Evolutionary conservation across 2,888 invertebrate species (phyloP).

Genomic region (Agrypnus murinus): DNA sequence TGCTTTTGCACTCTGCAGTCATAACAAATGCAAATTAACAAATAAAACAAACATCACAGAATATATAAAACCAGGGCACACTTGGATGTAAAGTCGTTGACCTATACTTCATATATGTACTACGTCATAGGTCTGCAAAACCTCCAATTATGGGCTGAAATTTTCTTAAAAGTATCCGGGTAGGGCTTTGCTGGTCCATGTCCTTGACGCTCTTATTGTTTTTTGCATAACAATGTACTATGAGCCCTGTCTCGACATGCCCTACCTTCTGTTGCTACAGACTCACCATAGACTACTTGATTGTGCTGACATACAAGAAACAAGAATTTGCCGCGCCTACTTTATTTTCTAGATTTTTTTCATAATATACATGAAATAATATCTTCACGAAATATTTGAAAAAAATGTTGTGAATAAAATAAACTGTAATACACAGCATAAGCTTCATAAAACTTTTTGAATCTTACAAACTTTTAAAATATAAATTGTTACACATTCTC

Average conservation of each 20-base stretch:
- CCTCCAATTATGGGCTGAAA: constrained; percentile 37
- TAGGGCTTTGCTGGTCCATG: constrained; percentile 41
- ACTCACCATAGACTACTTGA: constrained; percentile 42
- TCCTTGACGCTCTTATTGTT: constrained; percentile 44
- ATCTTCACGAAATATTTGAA: too few species aligned
- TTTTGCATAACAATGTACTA: constrained; percentile 45
- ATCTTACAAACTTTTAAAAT: too few species aligned
- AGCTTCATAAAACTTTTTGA: too few species aligned
- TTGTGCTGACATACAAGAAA: constrained; percentile 50
- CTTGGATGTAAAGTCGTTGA: constrained; percentile 53
- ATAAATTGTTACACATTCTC: too few species aligned
- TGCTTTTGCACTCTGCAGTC: constrained; percentile 26
- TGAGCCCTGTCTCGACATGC: constrained; percentile 44
- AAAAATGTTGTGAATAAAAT: too few species aligned
- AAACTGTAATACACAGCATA: too few species aligned
- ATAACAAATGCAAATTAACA: constrained; percentile 41
- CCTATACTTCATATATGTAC: constrained; percentile 46
- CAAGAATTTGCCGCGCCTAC: constrained; percentile 59
- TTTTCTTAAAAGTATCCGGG: constrained; percentile 28
- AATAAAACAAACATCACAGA: constrained; percentile 43
- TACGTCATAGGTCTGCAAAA: constrained; percentile 46
- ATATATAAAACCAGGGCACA: constrained; percentile 52
- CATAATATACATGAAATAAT: neutral
- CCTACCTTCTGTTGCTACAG: constrained; percentile 45
- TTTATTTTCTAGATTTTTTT: constrained; percentile 19